These are phyloP conservation scores for Apamea crenata DNA, from an alignment of 2,888 invertebrate species.

Conservation along the genomic window DNA sequence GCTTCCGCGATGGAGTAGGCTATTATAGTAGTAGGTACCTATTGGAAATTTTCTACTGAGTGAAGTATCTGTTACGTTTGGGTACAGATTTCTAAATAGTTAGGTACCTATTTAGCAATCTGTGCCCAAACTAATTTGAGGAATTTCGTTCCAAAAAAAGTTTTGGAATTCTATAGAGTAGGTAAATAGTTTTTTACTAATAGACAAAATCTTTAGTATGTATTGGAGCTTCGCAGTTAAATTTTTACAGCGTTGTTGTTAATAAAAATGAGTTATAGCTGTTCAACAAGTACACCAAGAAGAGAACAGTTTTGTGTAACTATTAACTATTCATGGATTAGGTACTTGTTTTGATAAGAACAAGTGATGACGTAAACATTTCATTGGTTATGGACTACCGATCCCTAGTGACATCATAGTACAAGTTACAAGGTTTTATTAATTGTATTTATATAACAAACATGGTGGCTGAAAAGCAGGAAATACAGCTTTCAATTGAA, in stretches of 20 bases:
- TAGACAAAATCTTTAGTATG: not conserved
- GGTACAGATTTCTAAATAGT: too few relatives aligned
- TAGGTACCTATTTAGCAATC: too few relatives aligned
- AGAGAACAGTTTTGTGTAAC: not conserved
- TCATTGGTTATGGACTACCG: not conserved
- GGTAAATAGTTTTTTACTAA: not conserved
- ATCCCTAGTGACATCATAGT: constrained; percentile 6
- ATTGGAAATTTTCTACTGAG: too few relatives aligned
- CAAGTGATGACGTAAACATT: not conserved
- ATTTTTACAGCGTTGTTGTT: not conserved
- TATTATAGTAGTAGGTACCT: too few relatives aligned
- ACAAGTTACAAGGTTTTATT: not conserved
- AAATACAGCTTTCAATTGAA: not conserved
- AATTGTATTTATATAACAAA: constrained; percentile 4
- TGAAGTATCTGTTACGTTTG: too few relatives aligned
- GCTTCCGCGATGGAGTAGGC: too few relatives aligned
- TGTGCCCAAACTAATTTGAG: too few relatives aligned
- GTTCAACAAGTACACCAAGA: constrained; percentile 15
- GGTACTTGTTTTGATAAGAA: not conserved
- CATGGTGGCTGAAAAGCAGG: not conserved
- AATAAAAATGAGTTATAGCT: not conserved
- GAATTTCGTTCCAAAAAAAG: not conserved
- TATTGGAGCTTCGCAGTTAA: not conserved
- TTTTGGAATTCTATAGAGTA: not conserved
- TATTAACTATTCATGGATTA: not conserved